A percentile compares a stretch with the other conserved stretches of the same genome.
Conservation (phyloP, 2,797 vertebrate genomes). For the Adelosebastes latens region DNA sequence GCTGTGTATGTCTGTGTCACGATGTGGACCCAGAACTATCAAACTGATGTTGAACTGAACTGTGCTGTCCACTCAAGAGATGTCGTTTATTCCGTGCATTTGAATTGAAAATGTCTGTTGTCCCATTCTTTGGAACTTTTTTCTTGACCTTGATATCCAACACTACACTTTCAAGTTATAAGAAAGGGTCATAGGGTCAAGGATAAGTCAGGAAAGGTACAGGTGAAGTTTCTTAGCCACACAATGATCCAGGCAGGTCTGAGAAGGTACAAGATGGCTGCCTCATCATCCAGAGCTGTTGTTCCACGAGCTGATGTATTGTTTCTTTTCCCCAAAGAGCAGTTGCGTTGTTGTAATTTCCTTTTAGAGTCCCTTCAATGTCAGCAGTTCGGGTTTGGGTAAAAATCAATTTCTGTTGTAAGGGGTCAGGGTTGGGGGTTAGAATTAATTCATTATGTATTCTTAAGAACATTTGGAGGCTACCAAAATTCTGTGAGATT, state of each 20-base stretch:
- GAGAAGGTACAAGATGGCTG: constrained; percentile 44
- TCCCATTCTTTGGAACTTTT: constrained; percentile 3
- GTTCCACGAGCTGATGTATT: not conserved
- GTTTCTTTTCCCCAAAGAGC: not conserved
- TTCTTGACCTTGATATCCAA: not conserved
- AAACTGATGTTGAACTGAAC: constrained; percentile 31
- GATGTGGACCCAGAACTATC: constrained; percentile 43
- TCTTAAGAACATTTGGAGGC: not conserved
- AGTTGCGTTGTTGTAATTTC: not conserved
- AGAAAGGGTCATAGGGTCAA: constrained; percentile 8
- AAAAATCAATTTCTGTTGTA: not conserved
- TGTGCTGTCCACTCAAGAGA: constrained; percentile 27
- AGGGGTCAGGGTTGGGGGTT: not conserved
- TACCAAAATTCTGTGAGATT: not conserved
- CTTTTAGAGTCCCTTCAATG: not conserved
- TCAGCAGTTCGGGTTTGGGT: not conserved
- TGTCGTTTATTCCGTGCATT: constrained; percentile 26
- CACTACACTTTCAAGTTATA: not conserved
- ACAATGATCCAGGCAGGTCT: not conserved
- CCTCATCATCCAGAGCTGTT: constrained; percentile 27
- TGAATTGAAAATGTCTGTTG: not conserved
- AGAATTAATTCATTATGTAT: not conserved
- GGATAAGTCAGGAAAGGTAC: not conserved
- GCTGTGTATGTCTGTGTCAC: constrained; percentile 54
- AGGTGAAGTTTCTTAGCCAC: not conserved